Conservation (phyloP, 2,888 invertebrate genomes). For the Alloplasta piceator region DNA sequence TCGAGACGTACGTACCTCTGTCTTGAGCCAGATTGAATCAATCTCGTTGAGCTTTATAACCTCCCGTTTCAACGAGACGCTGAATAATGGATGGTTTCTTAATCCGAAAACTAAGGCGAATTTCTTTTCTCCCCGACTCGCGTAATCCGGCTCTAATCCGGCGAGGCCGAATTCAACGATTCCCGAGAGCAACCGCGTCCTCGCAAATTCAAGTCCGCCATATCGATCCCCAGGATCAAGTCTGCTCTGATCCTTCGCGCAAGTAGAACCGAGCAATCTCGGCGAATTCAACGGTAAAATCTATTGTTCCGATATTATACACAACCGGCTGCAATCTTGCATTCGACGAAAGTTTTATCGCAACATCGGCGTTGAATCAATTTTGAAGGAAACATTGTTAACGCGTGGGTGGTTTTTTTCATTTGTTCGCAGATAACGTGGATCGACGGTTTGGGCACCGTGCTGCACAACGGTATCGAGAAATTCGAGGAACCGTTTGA, state of each 20-base stretch:
- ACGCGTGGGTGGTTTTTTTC: slow-evolving; percentile 1
- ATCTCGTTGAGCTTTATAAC: too few relatives aligned
- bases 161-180: slow-evolving; percentile 17
- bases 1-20: too few relatives aligned
- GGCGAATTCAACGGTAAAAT: slow-evolving; percentile 19
- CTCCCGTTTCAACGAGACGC: not conserved
- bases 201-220: slow-evolving; percentile 22
- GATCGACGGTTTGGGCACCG: slow-evolving; percentile 95
- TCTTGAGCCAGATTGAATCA: too few relatives aligned
- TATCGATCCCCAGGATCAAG: slow-evolving; percentile 27
- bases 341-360: not conserved
- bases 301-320: slow-evolving; percentile 17
- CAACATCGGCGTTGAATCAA: not conserved
- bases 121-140: slow-evolving; percentile 11
- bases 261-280: slow-evolving; percentile 37
- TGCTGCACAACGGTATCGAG: slow-evolving; percentile 91
- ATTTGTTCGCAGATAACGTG: slow-evolving; percentile 90
- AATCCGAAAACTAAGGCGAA: slow-evolving; percentile 29
- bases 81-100: slow-evolving; percentile 42
- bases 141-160: slow-evolving; percentile 37
- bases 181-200: slow-evolving; percentile 1
- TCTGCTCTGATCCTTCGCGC: slow-evolving; percentile 11
- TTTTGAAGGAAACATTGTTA: not conserved
- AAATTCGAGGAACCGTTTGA: slow-evolving; percentile 90
- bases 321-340: slow-evolving; percentile 1